A percentile compares a stretch with the other conserved stretches of the same genome.
Evolutionary conservation across 2,113 vertebrate genomes (phyloP).

Genomic region (Chaetodon trifascialis): DNA sequence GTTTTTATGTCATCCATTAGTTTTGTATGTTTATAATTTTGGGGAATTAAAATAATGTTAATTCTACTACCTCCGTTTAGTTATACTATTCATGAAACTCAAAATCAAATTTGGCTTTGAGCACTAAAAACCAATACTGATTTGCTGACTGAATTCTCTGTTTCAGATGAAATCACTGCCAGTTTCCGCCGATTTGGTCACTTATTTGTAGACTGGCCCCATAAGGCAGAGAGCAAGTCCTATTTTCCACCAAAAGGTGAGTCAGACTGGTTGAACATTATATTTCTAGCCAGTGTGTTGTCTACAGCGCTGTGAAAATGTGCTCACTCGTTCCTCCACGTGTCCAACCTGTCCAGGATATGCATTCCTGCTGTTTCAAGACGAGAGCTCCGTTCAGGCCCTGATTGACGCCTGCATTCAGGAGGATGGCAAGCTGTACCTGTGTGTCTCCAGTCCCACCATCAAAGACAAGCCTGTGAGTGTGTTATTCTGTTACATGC

Average conservation of each 20-base stretch:
- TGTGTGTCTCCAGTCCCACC: slow-evolving; percentile 98
- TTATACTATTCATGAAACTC: not conserved
- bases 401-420: slow-evolving; percentile 99
- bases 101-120: not conserved
- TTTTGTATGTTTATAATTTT: not conserved
- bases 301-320: not conserved
- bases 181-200: slow-evolving; percentile 99
- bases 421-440: slow-evolving; percentile 98
- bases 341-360: slow-evolving; percentile 87
- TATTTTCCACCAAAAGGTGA: slow-evolving; percentile 99
- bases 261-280: slow-evolving; percentile 2
- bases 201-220: slow-evolving; percentile 99
- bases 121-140: not conserved
- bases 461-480: slow-evolving; percentile 99
- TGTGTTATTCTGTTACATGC: not conserved
- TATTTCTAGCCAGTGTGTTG: not conserved
- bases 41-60: not conserved
- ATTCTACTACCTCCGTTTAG: not conserved
- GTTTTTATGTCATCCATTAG: not conserved
- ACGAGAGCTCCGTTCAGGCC: slow-evolving; percentile 98
- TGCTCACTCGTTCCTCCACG: not conserved
- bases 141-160: not conserved
- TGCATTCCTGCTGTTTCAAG: slow-evolving; percentile 99
- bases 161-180: slow-evolving; percentile 97
- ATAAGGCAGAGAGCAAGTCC: slow-evolving; percentile 99